These are phyloP conservation scores for Leptodactylus fuscus DNA, from an alignment of 2,113 vertebrate species.

Conservation along the genomic window DNA sequence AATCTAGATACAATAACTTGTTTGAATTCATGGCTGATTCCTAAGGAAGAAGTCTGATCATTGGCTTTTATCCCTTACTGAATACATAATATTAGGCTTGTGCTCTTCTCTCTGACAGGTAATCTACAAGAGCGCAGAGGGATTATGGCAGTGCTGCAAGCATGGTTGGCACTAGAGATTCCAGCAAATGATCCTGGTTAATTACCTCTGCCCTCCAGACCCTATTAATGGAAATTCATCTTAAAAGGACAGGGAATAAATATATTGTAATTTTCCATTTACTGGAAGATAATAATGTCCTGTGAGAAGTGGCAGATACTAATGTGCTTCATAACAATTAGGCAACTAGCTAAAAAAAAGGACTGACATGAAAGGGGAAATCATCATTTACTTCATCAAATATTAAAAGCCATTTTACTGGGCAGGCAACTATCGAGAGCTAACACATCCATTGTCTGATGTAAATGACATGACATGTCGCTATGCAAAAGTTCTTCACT, in stretches of 20 bases:
- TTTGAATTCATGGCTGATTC: background rate
- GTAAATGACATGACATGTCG: too few relatives aligned
- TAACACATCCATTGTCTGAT: background rate
- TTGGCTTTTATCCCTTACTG: constrained; percentile 3
- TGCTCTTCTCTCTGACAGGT: background rate
- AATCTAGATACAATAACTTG: constrained; percentile 9
- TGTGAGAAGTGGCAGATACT: background rate
- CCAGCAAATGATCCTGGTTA: constrained; percentile 5
- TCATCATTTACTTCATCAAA: background rate
- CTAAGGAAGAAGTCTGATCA: background rate
- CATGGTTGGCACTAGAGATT: constrained; percentile 8
- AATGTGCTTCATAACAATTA: background rate
- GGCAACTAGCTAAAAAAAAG: background rate
- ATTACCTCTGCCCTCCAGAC: constrained; percentile 19
- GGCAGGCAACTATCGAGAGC: background rate
- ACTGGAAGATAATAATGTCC: constrained; percentile 10
- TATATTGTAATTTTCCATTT: background rate
- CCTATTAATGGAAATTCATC: constrained; percentile 12
- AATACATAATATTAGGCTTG: background rate
- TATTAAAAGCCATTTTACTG: background rate
- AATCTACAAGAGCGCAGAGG: background rate
- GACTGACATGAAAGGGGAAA: background rate
- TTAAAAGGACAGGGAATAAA: constrained; percentile 4
- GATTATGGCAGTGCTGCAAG: background rate
- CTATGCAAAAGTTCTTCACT: too few relatives aligned